These are phyloP conservation scores for Callyntrura guangdongensis DNA, from an alignment of 2,888 invertebrate genomes.

Conservation along the genomic window DNA sequence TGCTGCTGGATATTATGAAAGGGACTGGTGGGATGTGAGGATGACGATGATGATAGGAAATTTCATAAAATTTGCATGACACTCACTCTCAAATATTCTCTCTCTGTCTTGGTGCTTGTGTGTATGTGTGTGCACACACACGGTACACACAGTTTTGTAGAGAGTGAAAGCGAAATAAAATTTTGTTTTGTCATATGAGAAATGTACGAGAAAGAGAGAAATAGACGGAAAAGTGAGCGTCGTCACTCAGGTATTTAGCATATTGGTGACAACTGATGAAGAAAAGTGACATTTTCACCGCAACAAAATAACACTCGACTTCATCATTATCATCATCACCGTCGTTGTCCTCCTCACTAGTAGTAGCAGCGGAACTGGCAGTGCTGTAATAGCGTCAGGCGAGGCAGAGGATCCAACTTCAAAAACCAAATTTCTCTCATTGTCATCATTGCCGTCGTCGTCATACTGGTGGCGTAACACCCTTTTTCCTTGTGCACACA, in stretches of 20 bases:
- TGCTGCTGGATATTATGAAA: slow-evolving; percentile 32
- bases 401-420: slow-evolving; percentile 12
- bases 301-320: slow-evolving; percentile 64
- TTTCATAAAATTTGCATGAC: slow-evolving; percentile 79
- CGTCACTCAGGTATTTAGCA: slow-evolving; percentile 71
- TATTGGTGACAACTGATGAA: slow-evolving; percentile 79
- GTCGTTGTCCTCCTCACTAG: background rate
- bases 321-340: slow-evolving; percentile 61
- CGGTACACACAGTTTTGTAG: background rate
- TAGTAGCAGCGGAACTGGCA: background rate
- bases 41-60: slow-evolving; percentile 63
- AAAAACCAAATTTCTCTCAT: slow-evolving; percentile 46
- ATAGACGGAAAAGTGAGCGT: slow-evolving; percentile 6
- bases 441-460: slow-evolving; percentile 6
- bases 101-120: slow-evolving; percentile 20
- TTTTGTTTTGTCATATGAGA: slow-evolving; percentile 10
- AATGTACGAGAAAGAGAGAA: slow-evolving; percentile 29
- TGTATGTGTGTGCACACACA: background rate
- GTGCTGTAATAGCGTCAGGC: background rate
- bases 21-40: slow-evolving; percentile 6
- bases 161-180: slow-evolving; percentile 55
- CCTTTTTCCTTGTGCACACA: background rate
- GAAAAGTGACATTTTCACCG: slow-evolving; percentile 79
- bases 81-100: slow-evolving; percentile 27
- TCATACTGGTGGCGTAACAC: background rate